A percentile compares a stretch with the other conserved stretches of the same genome.
Evolutionary conservation across 2,797 vertebrate genomes (phyloP).

Genomic region (Sebastes minor): DNA sequence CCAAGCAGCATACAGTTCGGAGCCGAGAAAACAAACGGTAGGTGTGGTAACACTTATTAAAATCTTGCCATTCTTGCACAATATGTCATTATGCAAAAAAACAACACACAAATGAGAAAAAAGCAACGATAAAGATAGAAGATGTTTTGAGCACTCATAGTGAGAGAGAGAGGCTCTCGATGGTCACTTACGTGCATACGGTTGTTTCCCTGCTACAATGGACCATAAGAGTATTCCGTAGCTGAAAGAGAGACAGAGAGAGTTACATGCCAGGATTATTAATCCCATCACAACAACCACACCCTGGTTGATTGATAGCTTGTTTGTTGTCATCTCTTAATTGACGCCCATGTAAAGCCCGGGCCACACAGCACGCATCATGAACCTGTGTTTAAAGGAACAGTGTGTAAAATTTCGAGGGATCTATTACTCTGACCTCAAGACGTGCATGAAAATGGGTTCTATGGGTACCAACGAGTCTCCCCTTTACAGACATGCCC

Average conservation of each 20-base stretch:
- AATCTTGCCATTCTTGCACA: background rate
- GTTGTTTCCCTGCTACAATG: slow-evolving; percentile 72
- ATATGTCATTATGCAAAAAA: background rate
- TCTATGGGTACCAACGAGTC: fast-evolving
- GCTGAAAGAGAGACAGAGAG: slow-evolving; percentile 59
- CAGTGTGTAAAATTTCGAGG: too few relatives aligned
- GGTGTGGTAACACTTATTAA: background rate
- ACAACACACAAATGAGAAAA: background rate
- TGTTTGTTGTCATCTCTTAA: background rate
- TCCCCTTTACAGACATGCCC: too few relatives aligned
- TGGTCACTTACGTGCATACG: slow-evolving; percentile 71
- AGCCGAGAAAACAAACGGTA: background rate
- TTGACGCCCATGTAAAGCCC: background rate
- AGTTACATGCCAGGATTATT: background rate
- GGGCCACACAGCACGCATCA: too few relatives aligned
- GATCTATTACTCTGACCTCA: too few relatives aligned
- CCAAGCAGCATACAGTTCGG: too few relatives aligned
- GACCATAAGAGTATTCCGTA: slow-evolving; percentile 82
- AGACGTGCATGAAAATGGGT: too few relatives aligned
- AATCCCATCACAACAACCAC: background rate
- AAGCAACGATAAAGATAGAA: background rate
- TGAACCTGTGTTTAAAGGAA: background rate
- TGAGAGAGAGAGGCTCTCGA: background rate
- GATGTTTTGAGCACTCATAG: background rate
- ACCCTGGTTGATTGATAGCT: background rate